Evolutionary conservation across 2,888 invertebrate species (phyloP), one percentile per base, ranked within the genome.

Genomic region (Drosophila kuntzei): DNA sequence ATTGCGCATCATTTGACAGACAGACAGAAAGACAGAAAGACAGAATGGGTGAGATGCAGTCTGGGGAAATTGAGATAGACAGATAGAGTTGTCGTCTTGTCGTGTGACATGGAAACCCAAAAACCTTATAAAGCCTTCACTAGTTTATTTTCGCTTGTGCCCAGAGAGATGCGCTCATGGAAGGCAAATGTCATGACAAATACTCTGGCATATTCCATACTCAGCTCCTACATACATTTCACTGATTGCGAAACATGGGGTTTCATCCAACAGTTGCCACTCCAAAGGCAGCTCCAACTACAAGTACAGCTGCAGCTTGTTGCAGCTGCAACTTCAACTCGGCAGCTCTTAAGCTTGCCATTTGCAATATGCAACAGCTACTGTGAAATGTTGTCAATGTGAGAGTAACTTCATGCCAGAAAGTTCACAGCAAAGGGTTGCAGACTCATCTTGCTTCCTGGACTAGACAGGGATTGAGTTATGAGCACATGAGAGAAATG

Each of bases 161-260:
- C 29, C n/a, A n/a, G 71, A 58, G 60, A 61, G 55, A 50, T 53
- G 41, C 29, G 37, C 46, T 43, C 39, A 25, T 50, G 43, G 46
- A 68, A 78, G 79, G 71, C 86, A 87, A 86, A 80, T 84, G 82
- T 87, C 85, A 81, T 71, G 85, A 60, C 69, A 65, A 41, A 34
- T 60, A 57, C 44, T 54, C 58, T 32, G 39, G 22, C 9, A 39
- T 32, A 49, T 49, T 27, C 53, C 63, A 62, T 55, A 65, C 61
- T 61, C 49, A 78, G 20, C 29, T 66, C 65, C 62, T 80, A 74
- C 83, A 34, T 79, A 29, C 46, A 29, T 83, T 84, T 69, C 85
- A 84, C 85, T 81, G 83, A 83, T 83, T 83, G 83, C 83, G 41
- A 83, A 86, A 70, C 81, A 72, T 72, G 78, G 57, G n/a, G n/a